These are phyloP conservation scores for Drosophila nr. perissopoda DNA, from an alignment of 2,888 invertebrate species.

Conservation along the genomic window DNA sequence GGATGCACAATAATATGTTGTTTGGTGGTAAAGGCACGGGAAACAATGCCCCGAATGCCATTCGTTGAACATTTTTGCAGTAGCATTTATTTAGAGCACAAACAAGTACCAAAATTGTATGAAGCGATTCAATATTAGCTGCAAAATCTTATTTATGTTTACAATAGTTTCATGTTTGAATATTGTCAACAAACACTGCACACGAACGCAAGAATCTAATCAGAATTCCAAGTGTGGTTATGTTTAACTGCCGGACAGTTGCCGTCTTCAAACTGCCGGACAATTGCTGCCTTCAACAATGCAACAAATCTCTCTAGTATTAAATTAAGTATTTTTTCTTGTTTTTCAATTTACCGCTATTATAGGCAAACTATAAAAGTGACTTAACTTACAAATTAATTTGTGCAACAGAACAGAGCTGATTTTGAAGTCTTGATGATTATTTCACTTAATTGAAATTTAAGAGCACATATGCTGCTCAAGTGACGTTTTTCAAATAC, in stretches of 20 bases:
- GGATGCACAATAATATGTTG: slow-evolving; percentile 86
- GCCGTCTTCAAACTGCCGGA: background rate
- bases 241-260: background rate
- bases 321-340: slow-evolving; percentile 13
- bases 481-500: background rate
- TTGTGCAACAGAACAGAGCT: background rate
- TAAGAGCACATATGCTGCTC: slow-evolving; percentile 1
- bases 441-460: background rate
- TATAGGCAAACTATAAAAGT: background rate
- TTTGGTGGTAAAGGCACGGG: slow-evolving; percentile 19
- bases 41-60: slow-evolving; percentile 14
- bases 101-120: background rate
- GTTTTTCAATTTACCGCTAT: background rate
- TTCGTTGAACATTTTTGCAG: slow-evolving; percentile 11
- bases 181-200: background rate
- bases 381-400: background rate
- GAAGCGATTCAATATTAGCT: background rate
- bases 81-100: slow-evolving; percentile 29
- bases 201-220: background rate
- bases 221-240: slow-evolving; percentile 8
- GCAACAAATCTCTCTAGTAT: background rate
- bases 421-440: background rate
- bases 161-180: slow-evolving; percentile 6
- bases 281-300: background rate
- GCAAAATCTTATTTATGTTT: background rate